A percentile compares a stretch with the other conserved stretches of the same genome.
Conservation (phyloP, 1,140 invertebrate genomes). For the Schlechtendalia chinensis region DNA sequence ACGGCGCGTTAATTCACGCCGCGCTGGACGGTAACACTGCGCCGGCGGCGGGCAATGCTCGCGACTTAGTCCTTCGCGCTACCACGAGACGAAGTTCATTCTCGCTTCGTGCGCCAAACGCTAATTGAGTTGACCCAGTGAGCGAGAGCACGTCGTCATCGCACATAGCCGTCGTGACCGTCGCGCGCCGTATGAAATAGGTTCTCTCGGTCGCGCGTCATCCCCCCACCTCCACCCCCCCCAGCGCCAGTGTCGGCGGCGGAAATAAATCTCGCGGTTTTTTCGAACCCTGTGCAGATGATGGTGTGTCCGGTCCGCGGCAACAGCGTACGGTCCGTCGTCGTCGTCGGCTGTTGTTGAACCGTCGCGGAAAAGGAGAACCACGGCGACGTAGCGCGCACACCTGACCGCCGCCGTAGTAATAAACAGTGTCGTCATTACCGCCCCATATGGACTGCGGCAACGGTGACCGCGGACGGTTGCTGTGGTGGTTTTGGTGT, state of each 20-base stretch:
- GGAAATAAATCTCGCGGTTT: constrained; percentile 4
- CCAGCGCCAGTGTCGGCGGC: background rate
- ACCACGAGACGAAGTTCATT: constrained; percentile 38
- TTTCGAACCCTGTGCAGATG: background rate
- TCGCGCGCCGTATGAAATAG: background rate
- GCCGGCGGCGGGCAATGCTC: constrained; percentile 1
- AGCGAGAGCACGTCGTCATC: background rate
- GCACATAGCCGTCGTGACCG: background rate
- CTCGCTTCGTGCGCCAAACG: constrained; percentile 31
- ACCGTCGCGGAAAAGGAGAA: background rate
- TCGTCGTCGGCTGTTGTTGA: constrained; percentile 8
- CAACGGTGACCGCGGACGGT: background rate
- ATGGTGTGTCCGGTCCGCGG: constrained; percentile 1
- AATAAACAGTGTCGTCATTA: background rate
- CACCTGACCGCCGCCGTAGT: background rate
- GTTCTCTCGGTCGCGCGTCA: too few species aligned
- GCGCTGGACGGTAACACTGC: background rate
- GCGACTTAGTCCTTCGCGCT: constrained; percentile 21
- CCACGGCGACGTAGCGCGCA: background rate
- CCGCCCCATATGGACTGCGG: background rate
- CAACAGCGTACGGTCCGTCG: background rate
- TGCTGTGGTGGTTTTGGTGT: background rate
- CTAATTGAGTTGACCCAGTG: constrained; percentile 35
- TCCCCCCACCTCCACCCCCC: too few species aligned
- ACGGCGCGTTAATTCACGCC: constrained; percentile 18